Conservation (phyloP, 2,797 vertebrate species). For the Sandelia bainsii region DNA sequence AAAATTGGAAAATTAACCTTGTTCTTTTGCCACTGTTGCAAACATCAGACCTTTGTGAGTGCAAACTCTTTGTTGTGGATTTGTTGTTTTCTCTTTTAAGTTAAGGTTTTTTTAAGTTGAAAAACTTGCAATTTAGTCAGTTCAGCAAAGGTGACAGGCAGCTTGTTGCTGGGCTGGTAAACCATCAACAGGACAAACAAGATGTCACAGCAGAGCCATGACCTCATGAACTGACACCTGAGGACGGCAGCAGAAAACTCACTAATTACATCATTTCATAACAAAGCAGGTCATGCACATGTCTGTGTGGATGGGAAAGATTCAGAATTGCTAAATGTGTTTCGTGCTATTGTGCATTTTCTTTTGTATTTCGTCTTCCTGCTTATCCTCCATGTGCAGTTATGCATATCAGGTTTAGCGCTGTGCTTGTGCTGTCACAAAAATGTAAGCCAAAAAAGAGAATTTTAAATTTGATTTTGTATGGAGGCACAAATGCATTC, state of each 20-base stretch:
- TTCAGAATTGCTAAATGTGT: conserved; percentile 25
- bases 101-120: background rate
- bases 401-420: conserved; percentile 35
- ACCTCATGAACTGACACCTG: conserved; percentile 2
- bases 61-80: background rate
- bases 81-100: background rate
- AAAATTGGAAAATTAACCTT: conserved; percentile 5
- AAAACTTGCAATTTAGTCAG: background rate
- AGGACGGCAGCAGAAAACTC: background rate
- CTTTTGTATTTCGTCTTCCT: conserved; percentile 29
- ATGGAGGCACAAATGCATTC: conserved; percentile 22
- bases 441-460: conserved; percentile 21
- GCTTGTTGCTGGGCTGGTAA: conserved; percentile 1
- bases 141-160: background rate
- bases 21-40: background rate
- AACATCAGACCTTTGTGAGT: background rate
- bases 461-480: conserved; percentile 40
- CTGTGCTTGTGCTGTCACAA: conserved; percentile 13
- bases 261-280: background rate
- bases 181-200: background rate
- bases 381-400: conserved; percentile 39
- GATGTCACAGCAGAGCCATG: conserved; percentile 7
- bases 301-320: conserved; percentile 1
- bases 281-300: background rate
- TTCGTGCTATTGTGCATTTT: conserved; percentile 37